These are phyloP conservation scores for Eubasilissa splendida DNA, from an alignment of 2,888 invertebrate species.

Conservation along the genomic window DNA sequence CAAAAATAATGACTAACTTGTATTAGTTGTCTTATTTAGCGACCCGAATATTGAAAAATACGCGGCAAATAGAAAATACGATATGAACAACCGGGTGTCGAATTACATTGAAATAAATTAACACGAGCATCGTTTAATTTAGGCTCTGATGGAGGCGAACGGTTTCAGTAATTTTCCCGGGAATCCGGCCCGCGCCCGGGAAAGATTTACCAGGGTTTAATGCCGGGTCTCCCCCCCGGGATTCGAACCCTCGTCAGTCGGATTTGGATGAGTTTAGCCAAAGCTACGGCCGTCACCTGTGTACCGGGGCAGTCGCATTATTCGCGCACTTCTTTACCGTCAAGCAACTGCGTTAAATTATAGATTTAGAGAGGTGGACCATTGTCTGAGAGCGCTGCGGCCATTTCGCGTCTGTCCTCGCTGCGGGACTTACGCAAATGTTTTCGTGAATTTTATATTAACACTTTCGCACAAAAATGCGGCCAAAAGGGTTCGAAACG, in stretches of 20 bases:
- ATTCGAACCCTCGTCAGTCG: constrained; percentile 3
- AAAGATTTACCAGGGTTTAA: constrained; percentile 26
- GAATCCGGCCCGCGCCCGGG: not conserved
- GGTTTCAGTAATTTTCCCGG: constrained; percentile 7
- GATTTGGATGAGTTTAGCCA: constrained; percentile 19
- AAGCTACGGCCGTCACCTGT: constrained; percentile 16
- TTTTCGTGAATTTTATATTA: no score
- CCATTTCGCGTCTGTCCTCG: no score
- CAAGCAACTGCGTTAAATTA: constrained; percentile 13
- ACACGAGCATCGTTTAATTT: not conserved
- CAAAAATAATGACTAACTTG: no score
- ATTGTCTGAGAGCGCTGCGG: no score
- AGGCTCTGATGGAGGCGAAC: not conserved
- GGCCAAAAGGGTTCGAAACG: no score
- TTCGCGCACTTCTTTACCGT: not conserved
- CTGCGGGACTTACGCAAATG: no score
- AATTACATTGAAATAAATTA: constrained; percentile 3
- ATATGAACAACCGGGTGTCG: not conserved
- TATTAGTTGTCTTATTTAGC: no score
- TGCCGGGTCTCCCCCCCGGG: constrained; percentile 3
- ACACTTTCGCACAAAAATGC: no score
- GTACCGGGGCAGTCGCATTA: not conserved
- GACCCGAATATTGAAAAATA: no score
- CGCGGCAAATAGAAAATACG: no score
- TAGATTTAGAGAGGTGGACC: not conserved